Conservation (phyloP, 2,113 vertebrate species). For the Anarrhichthys ocellatus region DNA sequence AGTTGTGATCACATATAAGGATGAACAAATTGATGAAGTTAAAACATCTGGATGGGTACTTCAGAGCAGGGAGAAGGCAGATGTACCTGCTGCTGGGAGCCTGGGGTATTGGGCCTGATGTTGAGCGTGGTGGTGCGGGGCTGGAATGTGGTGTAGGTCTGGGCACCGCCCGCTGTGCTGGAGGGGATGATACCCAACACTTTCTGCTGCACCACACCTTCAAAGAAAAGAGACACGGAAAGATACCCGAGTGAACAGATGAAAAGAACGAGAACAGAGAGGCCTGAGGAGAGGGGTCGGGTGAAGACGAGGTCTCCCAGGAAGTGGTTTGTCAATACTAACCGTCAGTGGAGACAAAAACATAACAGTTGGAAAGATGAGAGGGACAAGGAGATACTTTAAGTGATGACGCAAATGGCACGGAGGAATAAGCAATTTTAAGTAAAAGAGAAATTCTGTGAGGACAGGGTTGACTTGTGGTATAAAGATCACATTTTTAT, state of each 20-base stretch:
- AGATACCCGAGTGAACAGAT: background rate
- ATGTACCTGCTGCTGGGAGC: conserved; percentile 86
- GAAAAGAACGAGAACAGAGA: background rate
- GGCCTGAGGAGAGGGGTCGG: background rate
- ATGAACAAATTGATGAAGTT: background rate
- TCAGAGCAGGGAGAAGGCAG: background rate
- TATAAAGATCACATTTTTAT: background rate
- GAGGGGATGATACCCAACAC: conserved; percentile 97
- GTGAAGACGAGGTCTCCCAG: background rate
- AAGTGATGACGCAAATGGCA: background rate
- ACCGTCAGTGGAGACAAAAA: conserved; percentile 1
- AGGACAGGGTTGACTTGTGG: background rate
- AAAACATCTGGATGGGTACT: background rate
- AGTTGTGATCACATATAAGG: background rate
- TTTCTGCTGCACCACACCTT: conserved; percentile 91
- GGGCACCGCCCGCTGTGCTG: conserved; percentile 87
- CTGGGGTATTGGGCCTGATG: conserved; percentile 89
- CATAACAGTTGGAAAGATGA: background rate
- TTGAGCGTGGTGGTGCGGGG: conserved; percentile 92
- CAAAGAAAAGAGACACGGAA: conserved; percentile 14
- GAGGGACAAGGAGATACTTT: background rate
- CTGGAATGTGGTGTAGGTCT: conserved; percentile 96
- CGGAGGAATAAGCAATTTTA: background rate
- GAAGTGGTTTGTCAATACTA: background rate
- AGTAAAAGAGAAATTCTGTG: background rate